A percentile compares a stretch with the other conserved stretches of the same genome.
Conservation (phyloP, 2,888 invertebrate species). For the Patella ulyssiponensis region DNA sequence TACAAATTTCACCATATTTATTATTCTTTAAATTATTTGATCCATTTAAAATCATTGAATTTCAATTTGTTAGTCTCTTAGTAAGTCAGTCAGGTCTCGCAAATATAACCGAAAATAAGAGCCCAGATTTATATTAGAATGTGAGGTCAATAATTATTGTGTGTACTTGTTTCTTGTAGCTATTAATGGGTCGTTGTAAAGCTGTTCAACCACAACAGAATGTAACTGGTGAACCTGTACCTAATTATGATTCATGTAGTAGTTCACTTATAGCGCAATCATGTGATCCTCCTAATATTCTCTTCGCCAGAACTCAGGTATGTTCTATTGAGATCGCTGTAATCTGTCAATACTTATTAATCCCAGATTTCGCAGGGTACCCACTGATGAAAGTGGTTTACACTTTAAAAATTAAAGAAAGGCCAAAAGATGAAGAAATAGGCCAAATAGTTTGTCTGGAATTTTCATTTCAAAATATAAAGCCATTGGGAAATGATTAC, state of each 20-base stretch:
- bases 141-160: too few species aligned
- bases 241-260: constrained; percentile 62
- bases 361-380: neutral
- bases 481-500: too few species aligned
- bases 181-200: constrained; percentile 54
- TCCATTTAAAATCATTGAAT: neutral
- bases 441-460: too few species aligned
- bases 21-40: neutral
- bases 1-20: neutral
- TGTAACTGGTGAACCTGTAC: constrained; percentile 54
- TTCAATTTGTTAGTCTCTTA: too few species aligned
- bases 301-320: constrained; percentile 54
- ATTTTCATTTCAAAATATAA: too few species aligned
- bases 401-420: too few species aligned
- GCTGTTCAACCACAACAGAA: constrained; percentile 32
- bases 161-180: too few species aligned
- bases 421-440: too few species aligned
- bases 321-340: constrained; percentile 7
- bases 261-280: constrained; percentile 44
- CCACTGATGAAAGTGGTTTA: neutral
- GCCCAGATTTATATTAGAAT: too few species aligned
- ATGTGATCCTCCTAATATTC: constrained; percentile 42
- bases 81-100: too few species aligned
- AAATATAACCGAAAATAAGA: too few species aligned
- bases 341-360: neutral